Evolutionary conservation across 2,113 vertebrate species (phyloP), one percentile per base, ranked within the genome.

Genomic region (Noturus placidus): DNA sequence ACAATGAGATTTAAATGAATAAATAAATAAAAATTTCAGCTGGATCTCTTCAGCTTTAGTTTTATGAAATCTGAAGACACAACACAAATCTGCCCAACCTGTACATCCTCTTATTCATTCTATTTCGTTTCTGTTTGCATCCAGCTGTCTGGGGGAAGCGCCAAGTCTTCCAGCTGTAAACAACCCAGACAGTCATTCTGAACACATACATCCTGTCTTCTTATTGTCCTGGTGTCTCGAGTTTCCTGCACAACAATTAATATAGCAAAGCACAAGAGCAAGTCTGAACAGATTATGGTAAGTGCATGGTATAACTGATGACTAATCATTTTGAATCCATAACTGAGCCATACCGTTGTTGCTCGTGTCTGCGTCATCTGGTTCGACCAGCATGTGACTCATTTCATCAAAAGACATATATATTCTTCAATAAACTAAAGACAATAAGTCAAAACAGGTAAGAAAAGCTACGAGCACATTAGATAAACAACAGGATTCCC

Each of bases 101-200:
- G 19, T 63, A 30, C 56, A 33, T 59, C 9, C 30, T 27, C 50
- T 30, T 17, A 27, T 57, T 59, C n/a, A 38, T 57, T 25, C 22
- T n/a, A 5, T 38, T 70, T 69, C 1, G 30, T 50, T 65, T 67
- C 22, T 57, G n/a, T 63, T 77, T 42, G 79, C 57, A 76, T 74
- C 33, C 52, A 65, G 33, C 38, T 54, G 17, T 52, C 54, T 74
- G n/a, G 30, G 52, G 61, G 42, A 74, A 20, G 13, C 25, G 54
- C 84, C 84, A 88, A 46, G 35, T 84, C 63, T 27, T 72, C 78
- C 83, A 86, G 86, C 78, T 89, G 70, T 86, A 65, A 87, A 83
- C 30, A 80, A 67, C 38, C 59, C 86, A 83, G 67, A 65, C 83
- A 86, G 83, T 78, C 72, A 20, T 76, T 77, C 79, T 54, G 65